These are phyloP conservation scores for Ciconia boyciana DNA, from an alignment of 2,113 vertebrate genomes.

Conservation along the genomic window DNA sequence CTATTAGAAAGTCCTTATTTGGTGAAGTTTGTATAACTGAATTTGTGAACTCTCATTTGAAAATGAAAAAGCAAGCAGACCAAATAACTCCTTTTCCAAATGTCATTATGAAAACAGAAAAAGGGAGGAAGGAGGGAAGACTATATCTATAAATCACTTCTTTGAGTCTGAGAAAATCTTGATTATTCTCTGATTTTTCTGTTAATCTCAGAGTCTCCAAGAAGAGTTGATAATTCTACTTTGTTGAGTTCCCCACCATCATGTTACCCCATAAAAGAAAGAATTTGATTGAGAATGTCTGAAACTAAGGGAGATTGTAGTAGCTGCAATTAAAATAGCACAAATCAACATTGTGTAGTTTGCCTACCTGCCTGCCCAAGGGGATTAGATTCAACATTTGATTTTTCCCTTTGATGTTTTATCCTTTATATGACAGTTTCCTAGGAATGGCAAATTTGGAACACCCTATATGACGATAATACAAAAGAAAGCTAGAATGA, in stretches of 20 bases:
- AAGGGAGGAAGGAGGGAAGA: background rate
- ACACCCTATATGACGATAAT: background rate
- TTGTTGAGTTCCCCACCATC: background rate
- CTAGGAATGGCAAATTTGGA: background rate
- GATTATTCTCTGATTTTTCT: background rate
- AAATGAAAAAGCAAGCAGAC: background rate
- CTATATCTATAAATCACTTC: background rate
- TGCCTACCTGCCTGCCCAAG: background rate
- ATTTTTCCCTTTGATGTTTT: conserved; percentile 8
- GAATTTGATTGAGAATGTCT: background rate
- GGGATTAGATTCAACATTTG: background rate
- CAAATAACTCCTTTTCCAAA: background rate
- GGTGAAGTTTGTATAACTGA: background rate
- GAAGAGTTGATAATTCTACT: background rate
- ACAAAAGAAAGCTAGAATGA: background rate
- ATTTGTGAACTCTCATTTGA: background rate
- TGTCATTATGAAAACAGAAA: background rate
- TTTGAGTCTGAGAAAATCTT: background rate
- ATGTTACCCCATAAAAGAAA: background rate
- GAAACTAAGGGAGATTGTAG: background rate
- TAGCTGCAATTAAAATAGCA: background rate
- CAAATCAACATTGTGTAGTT: background rate
- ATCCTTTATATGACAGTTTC: background rate
- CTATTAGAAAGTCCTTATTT: background rate
- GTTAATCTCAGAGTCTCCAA: background rate